Evolutionary conservation across 2,888 invertebrate species (phyloP).

Genomic region (Endotricha flammealis): DNA sequence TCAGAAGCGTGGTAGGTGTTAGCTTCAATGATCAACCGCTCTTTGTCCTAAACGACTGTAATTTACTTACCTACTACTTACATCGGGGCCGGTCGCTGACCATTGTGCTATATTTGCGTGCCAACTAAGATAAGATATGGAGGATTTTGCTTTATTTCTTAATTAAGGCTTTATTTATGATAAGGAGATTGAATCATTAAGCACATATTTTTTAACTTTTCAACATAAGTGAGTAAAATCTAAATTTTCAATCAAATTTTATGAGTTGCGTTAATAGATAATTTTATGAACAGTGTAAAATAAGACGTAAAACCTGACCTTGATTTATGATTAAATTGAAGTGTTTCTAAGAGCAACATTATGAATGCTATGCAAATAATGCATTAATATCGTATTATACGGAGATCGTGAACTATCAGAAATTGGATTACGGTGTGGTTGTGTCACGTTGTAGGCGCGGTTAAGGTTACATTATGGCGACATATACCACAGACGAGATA

Average conservation of each 20-base stretch:
- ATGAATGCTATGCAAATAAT: conserved; percentile 1
- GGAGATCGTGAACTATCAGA: conserved; percentile 27
- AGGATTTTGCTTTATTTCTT: too few relatives aligned
- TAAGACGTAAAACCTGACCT: not conserved
- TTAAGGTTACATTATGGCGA: conserved; percentile 32
- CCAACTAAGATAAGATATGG: too few relatives aligned
- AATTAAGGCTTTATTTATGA: too few relatives aligned
- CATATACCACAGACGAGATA: conserved; percentile 27
- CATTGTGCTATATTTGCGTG: conserved; percentile 23
- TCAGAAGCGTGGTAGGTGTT: conserved; percentile 54
- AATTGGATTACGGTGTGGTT: conserved; percentile 31
- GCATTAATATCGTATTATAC: not conserved
- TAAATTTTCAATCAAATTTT: not conserved
- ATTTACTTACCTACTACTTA: conserved; percentile 25
- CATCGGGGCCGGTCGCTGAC: conserved; percentile 19
- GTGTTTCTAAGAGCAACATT: not conserved
- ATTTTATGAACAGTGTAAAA: not conserved
- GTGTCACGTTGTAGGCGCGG: conserved; percentile 37
- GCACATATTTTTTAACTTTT: too few relatives aligned
- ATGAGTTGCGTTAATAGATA: not conserved
- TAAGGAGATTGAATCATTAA: too few relatives aligned
- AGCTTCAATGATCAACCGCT: conserved; percentile 48
- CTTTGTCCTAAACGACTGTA: conserved; percentile 42
- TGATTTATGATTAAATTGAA: not conserved
- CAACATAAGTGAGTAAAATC: not conserved